Conservation (phyloP, 2,888 invertebrate species). For the Gibbula magus region DNA sequence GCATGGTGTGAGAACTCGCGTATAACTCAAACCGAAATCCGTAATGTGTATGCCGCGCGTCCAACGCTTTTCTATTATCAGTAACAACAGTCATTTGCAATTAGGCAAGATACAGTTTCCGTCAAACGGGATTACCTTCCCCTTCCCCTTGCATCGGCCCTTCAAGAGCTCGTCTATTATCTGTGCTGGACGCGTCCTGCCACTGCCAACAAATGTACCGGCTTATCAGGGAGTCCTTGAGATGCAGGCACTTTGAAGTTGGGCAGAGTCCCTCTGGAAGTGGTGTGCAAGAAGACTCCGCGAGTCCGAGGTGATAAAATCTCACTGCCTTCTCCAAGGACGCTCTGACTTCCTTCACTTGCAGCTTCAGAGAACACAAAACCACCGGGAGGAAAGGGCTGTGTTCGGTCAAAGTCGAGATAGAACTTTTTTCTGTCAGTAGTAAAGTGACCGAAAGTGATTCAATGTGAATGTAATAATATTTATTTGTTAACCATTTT, state of each 20-base stretch:
- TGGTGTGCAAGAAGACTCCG: background rate
- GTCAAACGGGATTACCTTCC: slow-evolving; percentile 23
- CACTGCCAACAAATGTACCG: background rate
- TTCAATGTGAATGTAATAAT: no score
- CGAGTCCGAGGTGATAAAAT: background rate
- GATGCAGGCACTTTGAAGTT: background rate
- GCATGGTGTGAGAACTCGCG: slow-evolving; percentile 33
- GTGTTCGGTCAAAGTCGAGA: no score
- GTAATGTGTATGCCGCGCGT: slow-evolving; percentile 39
- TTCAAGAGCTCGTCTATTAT: slow-evolving; percentile 9
- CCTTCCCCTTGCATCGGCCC: background rate
- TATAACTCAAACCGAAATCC: slow-evolving; percentile 40
- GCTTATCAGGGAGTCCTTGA: slow-evolving; percentile 1
- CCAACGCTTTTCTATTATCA: slow-evolving; percentile 34
- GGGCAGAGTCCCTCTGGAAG: background rate
- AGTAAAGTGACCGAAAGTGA: no score
- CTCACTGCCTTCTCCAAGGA: background rate
- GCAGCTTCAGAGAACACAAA: no score
- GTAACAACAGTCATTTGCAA: slow-evolving; percentile 38
- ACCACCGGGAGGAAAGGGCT: no score
- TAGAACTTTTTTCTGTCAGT: no score
- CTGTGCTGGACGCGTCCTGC: background rate
- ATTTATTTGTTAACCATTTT: no score
- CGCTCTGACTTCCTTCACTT: background rate
- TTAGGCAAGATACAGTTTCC: slow-evolving; percentile 41